These are phyloP conservation scores for Toxonevra muliebris DNA, from an alignment of 2,888 invertebrate genomes.

Conservation along the genomic window DNA sequence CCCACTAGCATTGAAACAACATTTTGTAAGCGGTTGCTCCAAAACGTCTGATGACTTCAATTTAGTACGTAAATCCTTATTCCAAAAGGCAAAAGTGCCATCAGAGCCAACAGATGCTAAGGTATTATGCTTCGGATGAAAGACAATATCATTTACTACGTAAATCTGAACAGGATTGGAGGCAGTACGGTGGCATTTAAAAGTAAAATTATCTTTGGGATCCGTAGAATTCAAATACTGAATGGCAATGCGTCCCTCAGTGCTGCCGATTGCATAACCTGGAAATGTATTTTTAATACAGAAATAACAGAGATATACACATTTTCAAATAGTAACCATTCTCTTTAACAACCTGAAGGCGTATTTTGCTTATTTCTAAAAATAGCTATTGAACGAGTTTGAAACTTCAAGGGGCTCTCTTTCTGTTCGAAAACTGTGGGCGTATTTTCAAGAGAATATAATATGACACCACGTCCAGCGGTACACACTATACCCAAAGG, in stretches of 20 bases:
- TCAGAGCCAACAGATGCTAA: conserved; percentile 97
- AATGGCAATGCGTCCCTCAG: conserved; percentile 97
- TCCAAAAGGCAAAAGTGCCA: conserved; percentile 98
- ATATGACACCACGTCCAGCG: conserved; percentile 87
- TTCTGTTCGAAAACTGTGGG: conserved; percentile 92
- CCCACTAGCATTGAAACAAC: conserved; percentile 94
- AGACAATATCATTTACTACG: conserved; percentile 90
- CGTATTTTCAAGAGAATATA: conserved; percentile 92
- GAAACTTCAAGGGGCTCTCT: conserved; percentile 91
- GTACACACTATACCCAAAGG: conserved; percentile 99
- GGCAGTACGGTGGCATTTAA: conserved; percentile 95
- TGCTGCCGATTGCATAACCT: conserved; percentile 87
- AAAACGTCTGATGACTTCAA: conserved; percentile 93
- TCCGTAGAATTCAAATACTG: conserved; percentile 93
- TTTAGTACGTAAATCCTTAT: conserved; percentile 97
- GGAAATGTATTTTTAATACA: conserved; percentile 52
- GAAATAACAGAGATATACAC: conserved; percentile 55
- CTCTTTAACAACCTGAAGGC: conserved; percentile 69
- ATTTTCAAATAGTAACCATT: conserved; percentile 55
- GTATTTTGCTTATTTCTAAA: conserved; percentile 93
- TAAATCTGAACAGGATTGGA: conserved; percentile 78
- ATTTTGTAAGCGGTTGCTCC: conserved; percentile 91
- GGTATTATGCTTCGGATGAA: conserved; percentile 97
- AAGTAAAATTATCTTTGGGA: conserved; percentile 98
- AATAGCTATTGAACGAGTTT: conserved; percentile 94